Conservation (phyloP, 2,797 vertebrate genomes). For the Lateolabrax maculatus region DNA sequence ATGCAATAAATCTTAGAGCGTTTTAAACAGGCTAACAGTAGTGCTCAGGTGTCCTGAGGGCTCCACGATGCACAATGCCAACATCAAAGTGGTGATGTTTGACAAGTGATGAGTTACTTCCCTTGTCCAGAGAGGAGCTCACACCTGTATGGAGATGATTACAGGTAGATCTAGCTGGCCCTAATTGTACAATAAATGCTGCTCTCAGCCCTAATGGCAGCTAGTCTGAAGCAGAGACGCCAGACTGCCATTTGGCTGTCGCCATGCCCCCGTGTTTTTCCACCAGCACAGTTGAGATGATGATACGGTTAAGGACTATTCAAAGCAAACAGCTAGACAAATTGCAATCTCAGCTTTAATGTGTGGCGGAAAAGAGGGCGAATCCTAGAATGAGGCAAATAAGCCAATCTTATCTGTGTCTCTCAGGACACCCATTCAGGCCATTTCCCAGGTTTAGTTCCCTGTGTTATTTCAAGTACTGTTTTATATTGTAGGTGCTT, state of each 20-base stretch:
- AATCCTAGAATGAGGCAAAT: slow-evolving; percentile 78
- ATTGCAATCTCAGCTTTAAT: slow-evolving; percentile 89
- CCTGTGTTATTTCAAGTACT: slow-evolving; percentile 27
- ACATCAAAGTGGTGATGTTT: slow-evolving; percentile 88
- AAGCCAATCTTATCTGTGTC: slow-evolving; percentile 77
- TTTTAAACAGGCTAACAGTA: slow-evolving; percentile 79
- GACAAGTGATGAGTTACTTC: slow-evolving; percentile 92
- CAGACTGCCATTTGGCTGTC: slow-evolving; percentile 95
- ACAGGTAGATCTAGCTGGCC: slow-evolving; percentile 93
- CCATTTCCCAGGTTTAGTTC: slow-evolving; percentile 60
- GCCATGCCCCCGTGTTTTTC: slow-evolving; percentile 91
- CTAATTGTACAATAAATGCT: slow-evolving; percentile 98
- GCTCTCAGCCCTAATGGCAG: slow-evolving; percentile 94
- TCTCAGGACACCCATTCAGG: slow-evolving; percentile 64
- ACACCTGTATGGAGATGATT: slow-evolving; percentile 97
- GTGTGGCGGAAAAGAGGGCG: slow-evolving; percentile 77
- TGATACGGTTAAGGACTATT: slow-evolving; percentile 90
- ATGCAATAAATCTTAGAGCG: slow-evolving; percentile 86
- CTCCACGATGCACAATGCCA: slow-evolving; percentile 81
- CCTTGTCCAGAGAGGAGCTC: slow-evolving; percentile 89
- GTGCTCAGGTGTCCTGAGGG: slow-evolving; percentile 81
- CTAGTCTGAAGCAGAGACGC: slow-evolving; percentile 92
- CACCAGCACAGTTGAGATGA: slow-evolving; percentile 88
- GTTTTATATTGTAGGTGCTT: slow-evolving; percentile 51
- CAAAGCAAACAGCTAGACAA: slow-evolving; percentile 90